These are phyloP conservation scores for Charadrius vociferus DNA, from an alignment of 2,113 vertebrate genomes.

Conservation along the genomic window DNA sequence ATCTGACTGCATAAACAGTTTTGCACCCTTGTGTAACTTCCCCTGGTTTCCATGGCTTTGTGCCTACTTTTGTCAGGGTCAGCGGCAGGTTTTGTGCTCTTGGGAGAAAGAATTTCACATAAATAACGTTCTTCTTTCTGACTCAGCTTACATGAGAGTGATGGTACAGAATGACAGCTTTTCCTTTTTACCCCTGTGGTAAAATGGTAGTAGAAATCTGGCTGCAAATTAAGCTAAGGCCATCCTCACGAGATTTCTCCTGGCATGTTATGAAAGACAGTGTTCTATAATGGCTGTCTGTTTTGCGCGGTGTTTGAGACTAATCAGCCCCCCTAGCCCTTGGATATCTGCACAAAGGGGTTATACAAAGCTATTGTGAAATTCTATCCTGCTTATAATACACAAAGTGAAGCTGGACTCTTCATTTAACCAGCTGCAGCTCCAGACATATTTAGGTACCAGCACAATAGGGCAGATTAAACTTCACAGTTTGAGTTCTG, in stretches of 20 bases:
- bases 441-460: not conserved
- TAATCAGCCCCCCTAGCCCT: constrained; percentile 3
- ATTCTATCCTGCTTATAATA: not conserved
- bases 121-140: fast-evolving
- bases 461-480: constrained; percentile 23
- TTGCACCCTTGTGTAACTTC: not conserved
- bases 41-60: not conserved
- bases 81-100: not conserved
- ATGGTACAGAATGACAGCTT: not conserved
- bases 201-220: not conserved
- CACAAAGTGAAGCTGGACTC: not conserved
- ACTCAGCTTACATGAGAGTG: not conserved
- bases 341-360: constrained; percentile 37
- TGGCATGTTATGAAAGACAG: constrained; percentile 32
- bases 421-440: constrained; percentile 4
- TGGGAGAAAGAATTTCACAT: not conserved
- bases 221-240: not conserved
- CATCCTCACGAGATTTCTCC: not conserved
- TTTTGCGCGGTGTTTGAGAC: not conserved
- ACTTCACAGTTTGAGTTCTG: not conserved
- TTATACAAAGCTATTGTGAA: constrained; percentile 42
- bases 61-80: not conserved
- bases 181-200: not conserved
- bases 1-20: not conserved
- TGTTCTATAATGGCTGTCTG: constrained; percentile 23